Conservation (phyloP, 2,888 invertebrate genomes). For the Leucoptera coffeella region DNA sequence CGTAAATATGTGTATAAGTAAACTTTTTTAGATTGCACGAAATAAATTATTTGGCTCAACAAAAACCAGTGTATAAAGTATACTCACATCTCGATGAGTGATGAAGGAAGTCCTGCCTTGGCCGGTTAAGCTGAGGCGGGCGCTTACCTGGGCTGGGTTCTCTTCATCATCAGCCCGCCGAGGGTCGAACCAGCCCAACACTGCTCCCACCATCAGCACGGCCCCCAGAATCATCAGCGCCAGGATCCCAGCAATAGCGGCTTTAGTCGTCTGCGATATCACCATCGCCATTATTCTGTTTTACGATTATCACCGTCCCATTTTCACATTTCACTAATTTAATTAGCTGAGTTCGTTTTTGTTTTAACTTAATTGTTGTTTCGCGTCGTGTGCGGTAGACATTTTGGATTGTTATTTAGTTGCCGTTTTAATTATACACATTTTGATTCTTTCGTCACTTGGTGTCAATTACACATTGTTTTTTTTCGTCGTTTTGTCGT, state of each 20-base stretch:
- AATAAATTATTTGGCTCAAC: not conserved
- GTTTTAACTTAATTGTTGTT: not conserved
- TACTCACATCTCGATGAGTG: conserved; percentile 42
- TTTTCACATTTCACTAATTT: conserved; percentile 22
- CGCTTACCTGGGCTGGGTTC: conserved; percentile 37
- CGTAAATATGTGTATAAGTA: no score
- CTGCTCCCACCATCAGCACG: conserved; percentile 36
- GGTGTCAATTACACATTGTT: no score
- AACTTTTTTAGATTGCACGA: no score
- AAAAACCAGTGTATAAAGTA: conserved; percentile 1
- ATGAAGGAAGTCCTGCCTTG: conserved; percentile 42
- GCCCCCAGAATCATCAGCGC: conserved; percentile 42
- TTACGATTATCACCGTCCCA: conserved; percentile 10
- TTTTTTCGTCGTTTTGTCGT: no score
- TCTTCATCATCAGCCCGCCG: conserved; percentile 41
- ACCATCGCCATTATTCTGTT: conserved; percentile 45
- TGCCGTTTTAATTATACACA: no score
- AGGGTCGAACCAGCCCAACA: conserved; percentile 42
- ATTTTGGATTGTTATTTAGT: no score
- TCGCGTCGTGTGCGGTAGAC: not conserved
- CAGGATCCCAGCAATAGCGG: conserved; percentile 37
- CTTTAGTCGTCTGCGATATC: conserved; percentile 44
- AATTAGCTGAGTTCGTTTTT: conserved; percentile 5
- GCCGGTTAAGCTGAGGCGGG: conserved; percentile 21
- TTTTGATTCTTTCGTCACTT: no score